phyloP scores from a whole-genome alignment of 2,888 invertebrate species.

The Ceramica pisi region DNA sequence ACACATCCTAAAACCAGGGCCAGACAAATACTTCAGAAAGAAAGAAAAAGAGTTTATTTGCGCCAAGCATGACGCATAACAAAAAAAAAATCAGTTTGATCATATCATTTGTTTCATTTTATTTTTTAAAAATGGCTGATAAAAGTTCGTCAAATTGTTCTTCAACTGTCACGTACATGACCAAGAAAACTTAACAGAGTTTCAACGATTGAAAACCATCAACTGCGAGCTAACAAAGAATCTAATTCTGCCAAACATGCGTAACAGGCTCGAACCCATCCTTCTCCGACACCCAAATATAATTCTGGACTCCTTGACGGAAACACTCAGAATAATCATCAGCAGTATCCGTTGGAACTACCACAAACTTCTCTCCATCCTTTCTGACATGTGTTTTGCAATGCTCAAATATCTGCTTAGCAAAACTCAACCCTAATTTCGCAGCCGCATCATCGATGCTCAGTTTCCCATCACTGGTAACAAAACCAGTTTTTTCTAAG shows the following conservation, averaged over 20 bases:
- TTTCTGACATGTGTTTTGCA: not conserved
- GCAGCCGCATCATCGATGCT: not conserved
- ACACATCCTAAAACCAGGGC: too few relatives aligned
- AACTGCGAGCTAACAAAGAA: not conserved
- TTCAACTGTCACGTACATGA: too few relatives aligned
- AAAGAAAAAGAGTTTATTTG: too few relatives aligned
- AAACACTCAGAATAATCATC: not conserved
- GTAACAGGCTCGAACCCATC: constrained; percentile 4
- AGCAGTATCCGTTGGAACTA: not conserved
- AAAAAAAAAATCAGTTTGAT: too few relatives aligned
- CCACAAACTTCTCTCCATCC: not conserved
- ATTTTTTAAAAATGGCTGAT: not conserved
- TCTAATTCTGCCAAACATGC: not conserved
- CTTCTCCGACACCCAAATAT: not conserved
- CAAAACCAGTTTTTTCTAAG: not conserved
- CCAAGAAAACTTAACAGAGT: too few relatives aligned
- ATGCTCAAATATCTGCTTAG: not conserved
- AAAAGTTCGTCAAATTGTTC: not conserved
- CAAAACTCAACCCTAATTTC: not conserved
- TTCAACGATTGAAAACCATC: too few relatives aligned
- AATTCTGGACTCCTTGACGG: not conserved
- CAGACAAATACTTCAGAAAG: not conserved
- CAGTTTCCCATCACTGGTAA: not conserved
- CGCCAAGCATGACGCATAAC: too few relatives aligned
- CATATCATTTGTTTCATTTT: not conserved